Evolutionary conservation across 1,140 invertebrate genomes (phyloP).

Genomic region (Rhyzopertha dominica): DNA sequence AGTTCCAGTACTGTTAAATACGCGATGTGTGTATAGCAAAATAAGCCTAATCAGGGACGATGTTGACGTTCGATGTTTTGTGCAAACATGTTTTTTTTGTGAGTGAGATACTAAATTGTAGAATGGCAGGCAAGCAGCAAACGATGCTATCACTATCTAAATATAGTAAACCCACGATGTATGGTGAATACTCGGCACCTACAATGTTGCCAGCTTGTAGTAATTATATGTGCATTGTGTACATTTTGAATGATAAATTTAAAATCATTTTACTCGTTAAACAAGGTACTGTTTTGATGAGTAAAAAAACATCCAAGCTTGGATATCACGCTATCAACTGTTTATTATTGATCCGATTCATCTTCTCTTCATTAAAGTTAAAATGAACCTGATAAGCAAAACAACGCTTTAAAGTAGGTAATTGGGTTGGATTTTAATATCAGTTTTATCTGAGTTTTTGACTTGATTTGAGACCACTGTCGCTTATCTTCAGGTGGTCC

Average conservation of each 20-base stretch:
- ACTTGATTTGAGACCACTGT: too few relatives aligned
- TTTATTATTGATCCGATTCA: too few relatives aligned
- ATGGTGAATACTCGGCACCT: constrained; percentile 2
- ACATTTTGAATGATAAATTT: background rate
- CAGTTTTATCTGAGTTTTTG: too few relatives aligned
- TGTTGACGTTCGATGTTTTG: background rate
- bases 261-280: too few relatives aligned
- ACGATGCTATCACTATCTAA: constrained; percentile 9
- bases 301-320: background rate
- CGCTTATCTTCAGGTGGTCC: too few relatives aligned
- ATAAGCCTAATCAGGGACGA: background rate
- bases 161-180: constrained; percentile 1
- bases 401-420: too few relatives aligned
- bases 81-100: background rate
- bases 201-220: background rate
- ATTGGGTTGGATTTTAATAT: too few relatives aligned
- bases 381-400: too few relatives aligned
- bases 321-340: background rate
- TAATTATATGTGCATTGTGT: background rate
- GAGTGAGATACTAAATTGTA: background rate
- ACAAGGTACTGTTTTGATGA: too few relatives aligned
- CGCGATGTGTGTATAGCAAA: background rate
- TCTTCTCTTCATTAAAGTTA: too few relatives aligned
- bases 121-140: background rate
- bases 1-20: background rate